A percentile compares a stretch with the other conserved stretches of the same genome.
These are phyloP conservation scores for Peromyscus aztecus DNA, from an alignment of 2,797 vertebrate genomes.

Conservation along the genomic window DNA sequence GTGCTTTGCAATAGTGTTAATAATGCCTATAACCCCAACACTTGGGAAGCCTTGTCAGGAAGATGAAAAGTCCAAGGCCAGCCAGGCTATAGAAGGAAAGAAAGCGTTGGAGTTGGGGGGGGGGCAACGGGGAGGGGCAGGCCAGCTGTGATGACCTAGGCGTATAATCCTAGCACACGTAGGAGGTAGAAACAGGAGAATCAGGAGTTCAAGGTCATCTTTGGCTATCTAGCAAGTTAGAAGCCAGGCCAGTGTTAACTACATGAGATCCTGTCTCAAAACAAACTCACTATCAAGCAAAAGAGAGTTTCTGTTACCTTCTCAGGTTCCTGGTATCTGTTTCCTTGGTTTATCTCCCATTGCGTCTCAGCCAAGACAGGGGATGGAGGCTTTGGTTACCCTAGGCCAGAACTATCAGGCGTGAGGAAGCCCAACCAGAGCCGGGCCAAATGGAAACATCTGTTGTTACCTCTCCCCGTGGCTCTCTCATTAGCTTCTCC, in stretches of 20 bases:
- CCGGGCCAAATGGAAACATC: background rate
- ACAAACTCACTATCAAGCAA: background rate
- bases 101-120: background rate
- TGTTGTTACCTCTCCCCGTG: background rate
- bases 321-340: background rate
- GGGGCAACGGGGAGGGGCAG: too few relatives aligned
- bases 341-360: background rate
- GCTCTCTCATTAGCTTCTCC: background rate
- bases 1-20: background rate
- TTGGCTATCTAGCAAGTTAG: background rate
- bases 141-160: too few relatives aligned
- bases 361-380: background rate
- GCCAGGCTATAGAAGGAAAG: background rate
- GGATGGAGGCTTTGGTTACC: background rate
- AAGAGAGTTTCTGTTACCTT: background rate
- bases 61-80: background rate
- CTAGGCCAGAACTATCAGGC: background rate
- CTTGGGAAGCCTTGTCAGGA: background rate
- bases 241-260: background rate
- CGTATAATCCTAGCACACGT: background rate
- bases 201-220: background rate
- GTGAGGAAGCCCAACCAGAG: background rate
- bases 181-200: background rate
- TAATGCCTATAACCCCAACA: background rate
- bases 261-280: background rate